Evolutionary conservation across 2,797 vertebrate genomes (phyloP), one percentile per base, ranked within the genome.

Genomic region (Sebastes variabilis): DNA sequence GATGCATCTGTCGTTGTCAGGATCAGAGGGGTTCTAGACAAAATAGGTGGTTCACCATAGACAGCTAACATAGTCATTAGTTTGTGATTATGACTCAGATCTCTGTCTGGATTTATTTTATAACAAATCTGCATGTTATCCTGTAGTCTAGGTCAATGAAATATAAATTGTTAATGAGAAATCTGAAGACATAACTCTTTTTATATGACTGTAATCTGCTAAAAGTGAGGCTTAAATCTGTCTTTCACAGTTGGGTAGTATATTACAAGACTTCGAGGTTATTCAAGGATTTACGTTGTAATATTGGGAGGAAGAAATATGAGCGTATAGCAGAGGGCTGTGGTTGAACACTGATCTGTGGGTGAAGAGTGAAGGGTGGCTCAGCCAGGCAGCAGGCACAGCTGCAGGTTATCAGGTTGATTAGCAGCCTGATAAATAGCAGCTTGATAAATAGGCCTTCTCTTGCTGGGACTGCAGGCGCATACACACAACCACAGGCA

Each of bases 401-500:
- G 83, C 85, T 90, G 82, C 88, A 83, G 82, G 90, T 90, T 89
- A 89, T 85, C 90, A 82, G 81, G 81, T 85, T 91, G 91, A 92
- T 93, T 87, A 89, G 83, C 75, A 87, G 75, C 66, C 87, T 88
- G 90, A 93, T 87, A 85, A 85, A 88, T 86, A 88, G 75, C 66
- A 73, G 70, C 24, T 67, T 84, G 84, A 86, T 80, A 88, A 90
- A 87, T 60, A 54, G 72, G 29, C 68, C 79, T 72, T 80, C 59
- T 79, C 65, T 74, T 75, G 70, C 83, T 60, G 60, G 11, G 22
- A 29, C 49, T 66, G 82, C 61, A 72, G 49, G 66, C 20, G 5
- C 16, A 58, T 16, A 52, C 59, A 65, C 10, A 68, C 59, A 75
- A 52, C 62, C 27, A 59, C 55, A 11, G 59, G 62, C 16, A 60